These are phyloP conservation scores for Bombus fervidus DNA, from an alignment of 1,140 invertebrate species.

Conservation along the genomic window DNA sequence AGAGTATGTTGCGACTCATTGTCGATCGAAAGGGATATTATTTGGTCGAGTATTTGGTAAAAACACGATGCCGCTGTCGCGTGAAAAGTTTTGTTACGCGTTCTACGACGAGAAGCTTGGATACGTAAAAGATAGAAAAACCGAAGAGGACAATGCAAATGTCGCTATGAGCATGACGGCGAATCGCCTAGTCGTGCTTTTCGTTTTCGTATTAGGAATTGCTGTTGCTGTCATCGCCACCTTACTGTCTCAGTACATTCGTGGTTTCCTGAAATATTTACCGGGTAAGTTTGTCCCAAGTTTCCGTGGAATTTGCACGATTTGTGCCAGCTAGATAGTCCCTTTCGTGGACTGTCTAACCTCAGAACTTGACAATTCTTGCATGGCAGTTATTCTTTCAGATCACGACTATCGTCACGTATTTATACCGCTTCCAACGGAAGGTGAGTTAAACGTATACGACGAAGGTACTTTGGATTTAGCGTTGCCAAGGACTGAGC, in stretches of 20 bases:
- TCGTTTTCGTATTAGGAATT: conserved; percentile 70
- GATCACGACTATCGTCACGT: conserved; percentile 36
- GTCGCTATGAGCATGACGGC: conserved; percentile 43
- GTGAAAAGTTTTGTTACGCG: conserved; percentile 39
- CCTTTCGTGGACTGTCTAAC: neutral
- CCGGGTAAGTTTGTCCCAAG: conserved; percentile 53
- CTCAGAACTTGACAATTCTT: neutral
- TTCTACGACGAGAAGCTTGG: conserved; percentile 38
- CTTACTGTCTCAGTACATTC: conserved; percentile 69
- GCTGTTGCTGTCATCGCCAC: conserved; percentile 67
- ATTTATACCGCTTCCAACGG: conserved; percentile 73
- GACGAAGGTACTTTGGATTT: conserved; percentile 74
- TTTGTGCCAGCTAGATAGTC: rapidly evolving
- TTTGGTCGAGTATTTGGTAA: neutral
- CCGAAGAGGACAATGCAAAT: conserved; percentile 23
- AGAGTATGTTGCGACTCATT: conserved; percentile 27
- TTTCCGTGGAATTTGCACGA: neutral
- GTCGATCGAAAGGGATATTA: neutral
- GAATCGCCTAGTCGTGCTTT: conserved; percentile 63
- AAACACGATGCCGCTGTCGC: conserved; percentile 62
- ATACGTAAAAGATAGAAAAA: conserved; percentile 51
- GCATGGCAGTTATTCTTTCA: conserved; percentile 12
- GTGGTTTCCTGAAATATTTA: conserved; percentile 37
- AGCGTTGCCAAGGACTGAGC: conserved; percentile 45
- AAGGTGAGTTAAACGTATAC: conserved; percentile 71